phyloP scores from a whole-genome alignment of 2,888 invertebrate species.

The Eristalis intricaria region DNA sequence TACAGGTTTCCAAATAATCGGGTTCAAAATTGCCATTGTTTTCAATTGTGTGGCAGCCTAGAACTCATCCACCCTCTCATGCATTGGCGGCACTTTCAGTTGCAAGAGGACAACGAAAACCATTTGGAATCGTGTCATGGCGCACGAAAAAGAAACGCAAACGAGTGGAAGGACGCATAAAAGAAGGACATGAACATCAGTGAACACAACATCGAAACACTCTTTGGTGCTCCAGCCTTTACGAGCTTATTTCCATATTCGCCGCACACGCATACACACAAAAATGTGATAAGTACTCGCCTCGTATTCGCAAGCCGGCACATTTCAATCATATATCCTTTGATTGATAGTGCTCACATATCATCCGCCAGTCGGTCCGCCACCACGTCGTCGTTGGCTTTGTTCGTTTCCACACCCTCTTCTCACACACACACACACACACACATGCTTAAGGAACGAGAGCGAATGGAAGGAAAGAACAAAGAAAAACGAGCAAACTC shows the following conservation, averaged over 20 bases:
- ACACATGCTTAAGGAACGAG: background rate
- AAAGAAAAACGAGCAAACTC: slow-evolving; percentile 36
- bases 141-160: background rate
- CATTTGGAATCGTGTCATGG: no score
- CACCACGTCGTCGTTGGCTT: background rate
- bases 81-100: no score
- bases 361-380: slow-evolving; percentile 11
- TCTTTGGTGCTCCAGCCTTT: background rate
- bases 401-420: background rate
- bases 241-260: background rate
- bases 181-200: slow-evolving; percentile 4
- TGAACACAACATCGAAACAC: slow-evolving; percentile 22
- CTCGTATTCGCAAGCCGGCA: slow-evolving; percentile 44
- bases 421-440: background rate
- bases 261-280: background rate
- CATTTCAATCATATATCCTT: slow-evolving; percentile 68
- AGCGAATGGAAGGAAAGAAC: slow-evolving; percentile 6
- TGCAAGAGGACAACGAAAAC: no score
- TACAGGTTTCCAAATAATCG: no score
- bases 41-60: no score
- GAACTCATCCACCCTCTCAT: no score
- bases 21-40: no score
- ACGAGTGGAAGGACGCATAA: background rate
- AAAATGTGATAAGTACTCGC: slow-evolving; percentile 24
- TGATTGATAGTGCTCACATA: slow-evolving; percentile 68